Evolutionary conservation across 2,797 vertebrate species (phyloP).

Genomic region (Tapera naevia): DNA sequence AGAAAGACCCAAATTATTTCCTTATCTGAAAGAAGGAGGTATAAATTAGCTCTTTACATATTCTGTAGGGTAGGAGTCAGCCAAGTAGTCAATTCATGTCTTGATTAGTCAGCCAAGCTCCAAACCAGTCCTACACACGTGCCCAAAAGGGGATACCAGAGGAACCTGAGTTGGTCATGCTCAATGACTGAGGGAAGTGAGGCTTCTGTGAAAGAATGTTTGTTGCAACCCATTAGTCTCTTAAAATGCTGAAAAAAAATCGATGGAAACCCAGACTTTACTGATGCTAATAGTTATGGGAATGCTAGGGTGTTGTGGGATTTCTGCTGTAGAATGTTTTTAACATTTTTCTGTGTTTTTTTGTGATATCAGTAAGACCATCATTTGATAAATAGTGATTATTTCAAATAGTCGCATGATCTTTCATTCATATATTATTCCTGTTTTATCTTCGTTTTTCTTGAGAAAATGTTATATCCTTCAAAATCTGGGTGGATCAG

Average conservation of each 20-base stretch:
- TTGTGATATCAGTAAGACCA: neutral
- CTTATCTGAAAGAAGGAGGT: neutral
- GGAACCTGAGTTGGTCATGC: neutral
- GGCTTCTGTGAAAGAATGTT: neutral
- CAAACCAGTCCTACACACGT: neutral
- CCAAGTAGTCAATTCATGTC: fast-evolving
- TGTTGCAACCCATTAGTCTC: too few relatives aligned
- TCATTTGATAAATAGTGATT: neutral
- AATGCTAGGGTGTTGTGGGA: too few relatives aligned
- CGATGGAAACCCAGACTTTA: neutral
- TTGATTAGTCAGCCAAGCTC: neutral
- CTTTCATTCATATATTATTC: neutral
- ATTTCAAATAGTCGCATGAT: neutral
- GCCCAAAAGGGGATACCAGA: neutral
- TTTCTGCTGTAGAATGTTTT: neutral
- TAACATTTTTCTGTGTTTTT: neutral
- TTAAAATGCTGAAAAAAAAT: neutral
- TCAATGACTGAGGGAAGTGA: neutral
- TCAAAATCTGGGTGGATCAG: neutral
- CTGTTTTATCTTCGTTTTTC: neutral
- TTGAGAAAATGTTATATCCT: neutral
- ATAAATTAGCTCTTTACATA: neutral
- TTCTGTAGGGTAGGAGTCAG: neutral
- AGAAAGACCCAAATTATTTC: neutral
- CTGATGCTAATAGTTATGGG: neutral